Conservation (phyloP, 64 coral and sea anemone species). For the Stylophora pistillata region DNA sequence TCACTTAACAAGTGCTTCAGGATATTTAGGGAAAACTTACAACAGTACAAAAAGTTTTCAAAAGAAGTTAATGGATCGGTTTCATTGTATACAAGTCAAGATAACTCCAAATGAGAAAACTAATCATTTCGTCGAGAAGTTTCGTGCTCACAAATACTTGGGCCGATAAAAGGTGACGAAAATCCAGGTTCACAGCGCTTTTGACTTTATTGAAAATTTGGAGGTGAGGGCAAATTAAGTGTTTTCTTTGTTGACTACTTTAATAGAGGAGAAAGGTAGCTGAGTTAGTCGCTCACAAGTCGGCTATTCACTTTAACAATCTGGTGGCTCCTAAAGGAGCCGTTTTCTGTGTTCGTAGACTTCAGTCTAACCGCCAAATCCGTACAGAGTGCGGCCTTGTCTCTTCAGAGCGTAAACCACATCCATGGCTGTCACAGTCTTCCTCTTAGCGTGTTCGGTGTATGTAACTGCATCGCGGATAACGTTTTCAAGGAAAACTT, state of each 20-base stretch:
- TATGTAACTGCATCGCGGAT: constrained; percentile 84
- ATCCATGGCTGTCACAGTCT: constrained; percentile 87
- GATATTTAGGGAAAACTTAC: too few species aligned
- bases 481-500: constrained; percentile 79
- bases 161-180: too few species aligned
- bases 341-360: neutral
- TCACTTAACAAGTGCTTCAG: too few species aligned
- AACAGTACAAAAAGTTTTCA: too few species aligned
- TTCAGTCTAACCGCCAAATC: constrained; percentile 72
- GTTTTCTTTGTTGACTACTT: neutral
- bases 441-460: constrained; percentile 82
- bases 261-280: neutral
- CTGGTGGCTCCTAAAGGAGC: constrained; percentile 73
- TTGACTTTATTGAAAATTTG: too few species aligned
- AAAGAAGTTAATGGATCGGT: too few species aligned
- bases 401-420: constrained; percentile 86
- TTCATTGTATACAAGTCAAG: too few species aligned
- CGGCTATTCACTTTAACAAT: constrained; percentile 39
- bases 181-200: too few species aligned
- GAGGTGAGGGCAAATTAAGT: neutral
- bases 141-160: too few species aligned
- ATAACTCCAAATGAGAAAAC: too few species aligned
- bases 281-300: neutral
- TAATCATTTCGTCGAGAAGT: too few species aligned
- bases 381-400: constrained; percentile 87